Base-by-base conservation (phyloP, 2,888 invertebrate species). In the Pollenia labialis region DNA sequence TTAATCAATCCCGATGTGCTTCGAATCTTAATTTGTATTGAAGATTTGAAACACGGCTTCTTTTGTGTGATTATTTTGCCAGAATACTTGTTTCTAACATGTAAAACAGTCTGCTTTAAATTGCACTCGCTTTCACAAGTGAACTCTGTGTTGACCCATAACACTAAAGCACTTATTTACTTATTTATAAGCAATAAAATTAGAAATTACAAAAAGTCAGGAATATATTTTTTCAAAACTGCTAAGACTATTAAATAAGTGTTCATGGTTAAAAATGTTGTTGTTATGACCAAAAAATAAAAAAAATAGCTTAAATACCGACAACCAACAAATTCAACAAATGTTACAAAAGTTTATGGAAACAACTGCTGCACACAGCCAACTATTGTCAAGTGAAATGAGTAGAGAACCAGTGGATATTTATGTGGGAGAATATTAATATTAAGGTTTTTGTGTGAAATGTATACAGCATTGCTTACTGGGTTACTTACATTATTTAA, bases 121-220 rank as follows among this genome's bases (percentile, higher is more conserved):
- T 23, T 23, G 23, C 1, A 2, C 23, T 23, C 23, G 23, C 23
- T 1, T 23, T 23, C 23, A 23, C 23, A 23, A 23, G 23, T 23
- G 23, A 23, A 23, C 23, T 23, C 23, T 23, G 23, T 2, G 23
- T 23, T 23, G 23, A 23, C 23, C 23, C 2, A 23, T 2, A 23
- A 2, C 23, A 23, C 2, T 23, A 23, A 23, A 23, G 23, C 3
- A 23, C 23, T 23, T 23, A 23, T 23, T 23, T 23, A 2, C 23
- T n/a, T n/a, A n/a, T n/a, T n/a, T n/a, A n/a, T n/a, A 60, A 56
- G 44, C 40, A 58, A 32, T 58, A 32, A 60, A 60, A 12, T 48
- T 40, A 74, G 74, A 46, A 14, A 72, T 32, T 48, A 56, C n/a
- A n/a, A 58, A 58, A 32, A 42, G 32, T 72, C 72, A 72, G 46